phyloP scores from a whole-genome alignment of 2,797 vertebrate genomes.

The Gobionotothen gibberifrons region DNA sequence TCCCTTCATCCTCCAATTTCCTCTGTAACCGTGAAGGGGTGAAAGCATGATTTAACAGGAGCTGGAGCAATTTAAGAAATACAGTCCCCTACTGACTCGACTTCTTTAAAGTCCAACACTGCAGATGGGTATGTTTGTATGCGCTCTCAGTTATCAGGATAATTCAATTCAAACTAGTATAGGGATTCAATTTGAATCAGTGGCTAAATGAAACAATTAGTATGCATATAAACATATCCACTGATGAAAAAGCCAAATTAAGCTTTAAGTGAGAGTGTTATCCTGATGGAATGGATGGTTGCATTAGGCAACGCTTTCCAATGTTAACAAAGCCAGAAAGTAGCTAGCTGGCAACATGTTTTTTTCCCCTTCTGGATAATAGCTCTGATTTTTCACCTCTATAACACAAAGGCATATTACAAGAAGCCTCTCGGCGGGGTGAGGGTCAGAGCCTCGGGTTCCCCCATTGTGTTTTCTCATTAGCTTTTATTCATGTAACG shows the following conservation, averaged over 20 bases:
- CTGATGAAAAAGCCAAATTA: slow-evolving; percentile 20
- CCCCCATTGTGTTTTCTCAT: slow-evolving; percentile 40
- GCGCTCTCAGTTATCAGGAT: slow-evolving; percentile 10
- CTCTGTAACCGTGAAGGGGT: slow-evolving; percentile 21
- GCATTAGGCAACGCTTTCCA: neutral
- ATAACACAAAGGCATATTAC: slow-evolving; percentile 11
- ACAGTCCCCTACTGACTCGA: slow-evolving; percentile 8
- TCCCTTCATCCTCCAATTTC: slow-evolving; percentile 8
- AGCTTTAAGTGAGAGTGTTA: neutral
- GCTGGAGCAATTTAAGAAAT: slow-evolving; percentile 29
- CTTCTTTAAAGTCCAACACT: slow-evolving; percentile 19
- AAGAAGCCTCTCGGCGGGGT: slow-evolving; percentile 21
- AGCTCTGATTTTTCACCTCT: slow-evolving; percentile 26
- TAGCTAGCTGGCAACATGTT: neutral
- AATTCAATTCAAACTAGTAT: slow-evolving; percentile 13
- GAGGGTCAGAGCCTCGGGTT: slow-evolving; percentile 39
- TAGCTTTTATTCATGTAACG: slow-evolving; percentile 55
- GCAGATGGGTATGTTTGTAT: neutral
- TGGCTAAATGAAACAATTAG: slow-evolving; percentile 9
- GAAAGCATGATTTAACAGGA: slow-evolving; percentile 25
- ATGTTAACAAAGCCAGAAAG: slow-evolving; percentile 11
- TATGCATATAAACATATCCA: slow-evolving; percentile 19
- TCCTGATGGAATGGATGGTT: neutral
- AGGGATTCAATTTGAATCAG: slow-evolving; percentile 13
- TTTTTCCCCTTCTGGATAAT: slow-evolving; percentile 7